Evolutionary conservation across 92 coral and sea anemone species (phyloP).

Genomic region (Meandrina meandrites): DNA sequence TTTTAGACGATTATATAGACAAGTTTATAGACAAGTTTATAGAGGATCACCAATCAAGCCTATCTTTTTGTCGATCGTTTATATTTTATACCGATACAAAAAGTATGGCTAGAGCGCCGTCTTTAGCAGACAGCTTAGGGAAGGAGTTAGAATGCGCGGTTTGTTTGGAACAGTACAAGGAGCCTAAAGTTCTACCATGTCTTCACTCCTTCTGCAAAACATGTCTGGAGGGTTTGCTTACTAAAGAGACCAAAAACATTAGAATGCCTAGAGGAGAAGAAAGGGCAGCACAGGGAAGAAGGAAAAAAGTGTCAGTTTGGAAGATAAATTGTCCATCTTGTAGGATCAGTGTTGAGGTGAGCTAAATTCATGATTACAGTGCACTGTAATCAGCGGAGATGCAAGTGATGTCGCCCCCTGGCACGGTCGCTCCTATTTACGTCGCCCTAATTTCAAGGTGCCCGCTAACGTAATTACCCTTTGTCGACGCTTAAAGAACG

Average conservation of each 20-base stretch:
- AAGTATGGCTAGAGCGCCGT: conserved; percentile 16
- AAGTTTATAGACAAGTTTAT: no score
- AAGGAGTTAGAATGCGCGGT: conserved; percentile 53
- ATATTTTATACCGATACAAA: no score
- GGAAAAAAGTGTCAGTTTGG: not conserved
- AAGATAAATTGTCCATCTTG: conserved; percentile 19
- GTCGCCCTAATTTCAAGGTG: no score
- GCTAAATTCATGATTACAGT: not conserved
- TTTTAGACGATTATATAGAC: no score
- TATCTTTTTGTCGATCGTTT: not conserved
- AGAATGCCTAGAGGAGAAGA: no score
- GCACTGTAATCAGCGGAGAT: no score
- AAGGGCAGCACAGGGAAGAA: no score
- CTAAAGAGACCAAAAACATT: not conserved
- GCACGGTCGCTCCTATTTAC: no score
- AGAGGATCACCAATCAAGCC: not conserved
- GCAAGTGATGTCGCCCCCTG: no score
- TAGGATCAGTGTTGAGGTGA: conserved; percentile 28
- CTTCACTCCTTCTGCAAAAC: conserved; percentile 57
- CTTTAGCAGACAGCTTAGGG: conserved; percentile 29
- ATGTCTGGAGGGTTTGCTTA: conserved; percentile 44
- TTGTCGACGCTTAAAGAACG: no score
- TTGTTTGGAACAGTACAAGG: conserved; percentile 59
- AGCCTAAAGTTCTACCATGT: conserved; percentile 63
- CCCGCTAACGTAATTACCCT: no score